Evolutionary conservation across 1,140 invertebrate genomes (phyloP).

Genomic region (Camponotus pennsylvanicus): DNA sequence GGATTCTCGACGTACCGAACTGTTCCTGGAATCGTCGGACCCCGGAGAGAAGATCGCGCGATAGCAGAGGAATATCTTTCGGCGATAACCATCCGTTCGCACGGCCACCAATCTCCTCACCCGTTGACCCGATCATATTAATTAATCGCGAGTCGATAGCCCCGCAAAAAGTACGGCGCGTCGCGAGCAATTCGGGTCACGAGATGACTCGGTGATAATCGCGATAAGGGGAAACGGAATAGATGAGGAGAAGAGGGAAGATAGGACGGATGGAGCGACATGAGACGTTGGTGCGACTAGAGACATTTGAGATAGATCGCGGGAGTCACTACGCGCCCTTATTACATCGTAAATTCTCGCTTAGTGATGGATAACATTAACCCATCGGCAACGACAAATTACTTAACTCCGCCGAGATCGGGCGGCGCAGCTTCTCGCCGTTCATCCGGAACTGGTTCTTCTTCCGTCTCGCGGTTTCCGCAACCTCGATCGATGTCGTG

Average conservation of each 20-base stretch:
- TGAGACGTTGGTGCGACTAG: conserved; percentile 24
- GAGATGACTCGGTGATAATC: conserved; percentile 48
- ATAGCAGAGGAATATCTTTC: conserved; percentile 45
- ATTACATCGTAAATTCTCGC: conserved; percentile 82
- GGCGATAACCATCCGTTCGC: conserved; percentile 58
- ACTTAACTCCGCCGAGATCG: conserved; percentile 75
- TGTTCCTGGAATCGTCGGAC: conserved; percentile 31
- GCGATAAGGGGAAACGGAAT: conserved; percentile 55
- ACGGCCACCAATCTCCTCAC: conserved; percentile 30
- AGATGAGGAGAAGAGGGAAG: not conserved
- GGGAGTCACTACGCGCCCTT: conserved; percentile 75
- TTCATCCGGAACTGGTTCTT: conserved; percentile 68
- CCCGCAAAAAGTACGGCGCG: conserved; percentile 35
- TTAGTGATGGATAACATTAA: conserved; percentile 83
- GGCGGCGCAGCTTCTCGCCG: conserved; percentile 30
- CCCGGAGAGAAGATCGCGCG: conserved; percentile 29
- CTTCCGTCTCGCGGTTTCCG: conserved; percentile 58
- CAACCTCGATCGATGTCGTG: conserved; percentile 63
- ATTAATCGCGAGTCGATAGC: conserved; percentile 58
- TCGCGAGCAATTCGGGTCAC: conserved; percentile 8
- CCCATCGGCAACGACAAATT: conserved; percentile 82
- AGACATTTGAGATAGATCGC: conserved; percentile 75
- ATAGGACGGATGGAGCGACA: conserved; percentile 30
- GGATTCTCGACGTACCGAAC: conserved; percentile 1
- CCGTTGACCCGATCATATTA: conserved; percentile 45